Base-by-base conservation (phyloP, 2,888 invertebrate species). In the Fragum fragum region DNA sequence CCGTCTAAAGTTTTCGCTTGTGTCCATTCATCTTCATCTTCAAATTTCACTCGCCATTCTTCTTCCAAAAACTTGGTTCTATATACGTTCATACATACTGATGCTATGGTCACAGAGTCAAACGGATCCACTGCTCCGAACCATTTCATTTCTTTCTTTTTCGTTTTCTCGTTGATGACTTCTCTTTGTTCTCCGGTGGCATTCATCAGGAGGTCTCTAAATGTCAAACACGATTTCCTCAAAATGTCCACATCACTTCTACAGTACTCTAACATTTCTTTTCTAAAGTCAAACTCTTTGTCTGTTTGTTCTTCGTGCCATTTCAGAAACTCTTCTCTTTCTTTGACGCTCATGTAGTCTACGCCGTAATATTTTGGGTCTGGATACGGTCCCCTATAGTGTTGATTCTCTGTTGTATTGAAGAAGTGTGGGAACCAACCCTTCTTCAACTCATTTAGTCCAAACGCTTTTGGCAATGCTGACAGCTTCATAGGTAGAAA, bases 401-500 rank as follows among this genome's bases (percentile, higher is more conserved):
- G 47, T 61, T 79, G 76, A 53, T 87, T 83, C 26, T 85, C 78
- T n/a, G 36, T 16, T 1, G 28, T 80, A 57, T 86, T 84, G 28
- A 82, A 86, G 36, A 75, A 76, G 42, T 76, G 76, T 3, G 70
- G 76, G 42, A 70, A 70, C 59, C 69, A 59, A 1, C 75, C 70
- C 29, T 76, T 76, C 28, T 59, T 59, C 70, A 76, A 61, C 26
- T 76, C 76, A 26, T 23, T 57, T 16, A 85, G 70, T 39, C 77
- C 76, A 70, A 87, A 84, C 0, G 78, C 73, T 63, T 82, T 77
- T 28, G 83, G 82, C 29, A 83, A 23, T 29, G 77, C 73, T 28
- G 76, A 23, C 47, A 86, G 63, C 21, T 79, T 76, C 81, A 81
- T 81, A 7, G 83, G 83, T 76, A 84, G 42, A 71, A 83, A 81